Evolutionary conservation across 2,888 invertebrate genomes (phyloP).

Genomic region (Clitarchus hookeri): DNA sequence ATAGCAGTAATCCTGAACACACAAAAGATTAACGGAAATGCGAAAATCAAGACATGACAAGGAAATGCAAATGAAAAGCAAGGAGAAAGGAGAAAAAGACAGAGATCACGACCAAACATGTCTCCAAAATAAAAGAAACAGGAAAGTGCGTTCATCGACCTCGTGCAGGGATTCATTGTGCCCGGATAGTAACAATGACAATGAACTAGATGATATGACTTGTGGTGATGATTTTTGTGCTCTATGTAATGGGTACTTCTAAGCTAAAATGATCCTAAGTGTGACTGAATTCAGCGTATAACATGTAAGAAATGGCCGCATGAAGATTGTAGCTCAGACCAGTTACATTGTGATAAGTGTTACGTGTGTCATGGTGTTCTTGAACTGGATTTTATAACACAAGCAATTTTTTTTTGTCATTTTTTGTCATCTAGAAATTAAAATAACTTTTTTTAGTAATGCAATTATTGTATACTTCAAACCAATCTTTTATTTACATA

Average conservation of each 20-base stretch:
- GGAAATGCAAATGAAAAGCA: not conserved
- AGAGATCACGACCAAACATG: not conserved
- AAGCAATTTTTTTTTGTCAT: not conserved
- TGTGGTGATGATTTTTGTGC: not conserved
- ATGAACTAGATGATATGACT: not conserved
- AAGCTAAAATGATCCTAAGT: not conserved
- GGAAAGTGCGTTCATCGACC: not conserved
- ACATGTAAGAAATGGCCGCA: not conserved
- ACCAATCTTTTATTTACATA: not conserved
- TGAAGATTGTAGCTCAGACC: too few species aligned
- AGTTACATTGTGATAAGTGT: not conserved
- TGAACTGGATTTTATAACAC: not conserved
- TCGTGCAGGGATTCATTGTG: not conserved
- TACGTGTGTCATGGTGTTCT: not conserved
- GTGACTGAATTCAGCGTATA: not conserved
- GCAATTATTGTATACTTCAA: not conserved
- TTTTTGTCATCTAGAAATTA: too few species aligned
- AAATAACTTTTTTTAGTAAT: too few species aligned
- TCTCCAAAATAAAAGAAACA: not conserved
- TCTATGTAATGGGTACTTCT: not conserved
- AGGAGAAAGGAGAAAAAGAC: not conserved
- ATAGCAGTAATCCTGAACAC: not conserved
- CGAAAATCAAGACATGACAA: not conserved
- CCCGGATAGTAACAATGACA: not conserved
- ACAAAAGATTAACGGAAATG: not conserved